Percentiles rank a stretch among this genome's conserved stretches.
Evolutionary conservation across 2,888 invertebrate genomes (phyloP).

Genomic region (Pogonocherus hispidulus): DNA sequence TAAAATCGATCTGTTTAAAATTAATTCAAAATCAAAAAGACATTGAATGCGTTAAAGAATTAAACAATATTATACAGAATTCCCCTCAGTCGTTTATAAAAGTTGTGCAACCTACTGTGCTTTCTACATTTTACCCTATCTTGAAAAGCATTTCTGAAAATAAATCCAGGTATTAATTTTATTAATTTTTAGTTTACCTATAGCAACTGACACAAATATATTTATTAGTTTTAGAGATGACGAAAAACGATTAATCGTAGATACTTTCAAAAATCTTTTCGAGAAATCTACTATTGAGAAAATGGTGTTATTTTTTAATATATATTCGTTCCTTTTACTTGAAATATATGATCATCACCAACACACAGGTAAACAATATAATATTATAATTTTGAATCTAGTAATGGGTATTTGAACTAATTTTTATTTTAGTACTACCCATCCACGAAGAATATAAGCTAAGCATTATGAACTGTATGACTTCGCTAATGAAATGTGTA

Average conservation of each 20-base stretch:
- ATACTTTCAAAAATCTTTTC: constrained; percentile 70
- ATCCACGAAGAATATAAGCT: constrained; percentile 77
- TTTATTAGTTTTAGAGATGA: constrained; percentile 62
- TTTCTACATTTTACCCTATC: constrained; percentile 56
- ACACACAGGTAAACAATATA: constrained; percentile 70
- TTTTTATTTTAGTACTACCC: constrained; percentile 69
- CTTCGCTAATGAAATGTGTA: constrained; percentile 69
- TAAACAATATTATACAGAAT: constrained; percentile 44
- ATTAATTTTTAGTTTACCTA: too few relatives aligned
- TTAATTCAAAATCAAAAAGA: constrained; percentile 52
- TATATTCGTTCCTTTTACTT: constrained; percentile 71
- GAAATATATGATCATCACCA: constrained; percentile 72
- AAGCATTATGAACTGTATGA: constrained; percentile 72
- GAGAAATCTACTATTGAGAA: constrained; percentile 70
- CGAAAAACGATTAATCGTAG: constrained; percentile 70
- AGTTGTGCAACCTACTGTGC: constrained; percentile 48
- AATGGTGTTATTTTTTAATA: constrained; percentile 71
- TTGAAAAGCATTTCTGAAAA: constrained; percentile 52
- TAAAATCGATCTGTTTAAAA: constrained; percentile 47
- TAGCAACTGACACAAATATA: background rate
- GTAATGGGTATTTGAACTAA: constrained; percentile 14
- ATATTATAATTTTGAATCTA: constrained; percentile 11
- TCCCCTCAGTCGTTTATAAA: constrained; percentile 49
- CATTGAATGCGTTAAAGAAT: constrained; percentile 45
- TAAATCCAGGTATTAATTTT: constrained; percentile 47